Evolutionary conservation across 2,888 invertebrate genomes (phyloP).

Genomic region (Scaptodrosophila latifasciaeformis): DNA sequence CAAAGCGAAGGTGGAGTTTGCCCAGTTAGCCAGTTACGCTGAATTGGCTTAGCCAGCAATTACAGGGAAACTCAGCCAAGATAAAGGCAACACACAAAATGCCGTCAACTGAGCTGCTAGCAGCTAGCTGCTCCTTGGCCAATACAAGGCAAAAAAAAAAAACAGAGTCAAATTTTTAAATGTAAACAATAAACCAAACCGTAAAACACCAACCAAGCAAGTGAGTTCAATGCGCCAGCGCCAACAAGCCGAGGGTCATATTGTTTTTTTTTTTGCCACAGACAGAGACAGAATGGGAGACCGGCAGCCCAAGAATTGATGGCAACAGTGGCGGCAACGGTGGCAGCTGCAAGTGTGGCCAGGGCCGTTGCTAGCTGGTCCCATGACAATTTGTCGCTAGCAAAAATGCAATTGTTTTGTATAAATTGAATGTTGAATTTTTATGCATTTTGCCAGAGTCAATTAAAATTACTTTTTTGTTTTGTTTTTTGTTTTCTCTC

Average conservation of each 20-base stretch:
- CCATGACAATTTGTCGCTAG: slow-evolving; percentile 65
- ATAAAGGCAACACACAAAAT: slow-evolving; percentile 1
- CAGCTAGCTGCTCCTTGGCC: too few species aligned
- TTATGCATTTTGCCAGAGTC: slow-evolving; percentile 35
- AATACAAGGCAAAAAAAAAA: too few species aligned
- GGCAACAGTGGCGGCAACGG: slow-evolving; percentile 3
- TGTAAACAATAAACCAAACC: not conserved
- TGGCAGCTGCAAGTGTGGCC: slow-evolving; percentile 22
- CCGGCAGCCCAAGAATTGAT: not conserved
- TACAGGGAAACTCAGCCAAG: slow-evolving; percentile 10
- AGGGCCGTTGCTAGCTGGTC: slow-evolving; percentile 32
- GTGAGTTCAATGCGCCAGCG: slow-evolving; percentile 54
- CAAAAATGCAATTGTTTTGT: slow-evolving; percentile 54
- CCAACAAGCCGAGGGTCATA: slow-evolving; percentile 54
- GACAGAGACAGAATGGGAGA: not conserved
- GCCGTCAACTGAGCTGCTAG: slow-evolving; percentile 5
- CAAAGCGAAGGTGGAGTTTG: slow-evolving; percentile 17
- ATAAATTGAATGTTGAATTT: slow-evolving; percentile 3
- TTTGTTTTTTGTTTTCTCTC: not conserved
- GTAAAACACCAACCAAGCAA: not conserved
- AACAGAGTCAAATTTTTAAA: too few species aligned
- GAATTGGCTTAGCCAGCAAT: slow-evolving; percentile 24
- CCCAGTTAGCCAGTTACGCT: slow-evolving; percentile 1
- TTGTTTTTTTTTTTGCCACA: too few species aligned
- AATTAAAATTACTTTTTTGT: slow-evolving; percentile 59